These are phyloP conservation scores for Phylloscopus whistleri DNA, from an alignment of 2,113 vertebrate genomes.

Conservation along the genomic window DNA sequence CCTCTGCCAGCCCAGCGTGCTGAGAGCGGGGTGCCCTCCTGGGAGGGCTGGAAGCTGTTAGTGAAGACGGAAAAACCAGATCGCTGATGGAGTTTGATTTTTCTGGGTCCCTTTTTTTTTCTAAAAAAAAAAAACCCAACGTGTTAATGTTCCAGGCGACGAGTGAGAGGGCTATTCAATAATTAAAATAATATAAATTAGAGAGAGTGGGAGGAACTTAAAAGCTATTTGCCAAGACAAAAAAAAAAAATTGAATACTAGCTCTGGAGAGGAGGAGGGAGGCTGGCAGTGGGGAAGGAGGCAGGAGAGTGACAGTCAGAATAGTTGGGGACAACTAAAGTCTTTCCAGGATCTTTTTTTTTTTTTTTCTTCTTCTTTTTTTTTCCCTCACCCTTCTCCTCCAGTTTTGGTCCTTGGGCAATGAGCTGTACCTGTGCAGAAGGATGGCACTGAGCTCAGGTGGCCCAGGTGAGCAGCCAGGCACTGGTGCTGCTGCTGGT, in stretches of 20 bases:
- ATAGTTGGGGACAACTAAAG: not conserved
- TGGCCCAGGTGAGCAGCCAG: not conserved
- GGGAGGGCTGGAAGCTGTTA: conserved; percentile 58
- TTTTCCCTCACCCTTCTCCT: not conserved
- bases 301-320: not conserved
- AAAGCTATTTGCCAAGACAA: conserved; percentile 68
- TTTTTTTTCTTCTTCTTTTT: not conserved
- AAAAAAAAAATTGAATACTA: conserved; percentile 53
- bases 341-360: not conserved
- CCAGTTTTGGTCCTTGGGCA: not conserved
- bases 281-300: not conserved
- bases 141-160: conserved; percentile 51
- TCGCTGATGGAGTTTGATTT: conserved; percentile 55
- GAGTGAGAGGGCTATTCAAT: conserved; percentile 66
- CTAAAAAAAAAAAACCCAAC: not conserved
- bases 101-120: conserved; percentile 37
- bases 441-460: not conserved
- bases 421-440: not conserved
- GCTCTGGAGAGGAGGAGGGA: not conserved
- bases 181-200: conserved; percentile 75
- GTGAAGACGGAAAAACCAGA: not conserved
- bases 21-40: conserved; percentile 9
- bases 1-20: not conserved
- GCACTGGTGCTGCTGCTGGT: not conserved
- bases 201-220: conserved; percentile 62